Evolutionary conservation across 2,797 vertebrate species (phyloP), one percentile per base, ranked within the genome.

Genomic region (Gymnopithys bicolor): DNA sequence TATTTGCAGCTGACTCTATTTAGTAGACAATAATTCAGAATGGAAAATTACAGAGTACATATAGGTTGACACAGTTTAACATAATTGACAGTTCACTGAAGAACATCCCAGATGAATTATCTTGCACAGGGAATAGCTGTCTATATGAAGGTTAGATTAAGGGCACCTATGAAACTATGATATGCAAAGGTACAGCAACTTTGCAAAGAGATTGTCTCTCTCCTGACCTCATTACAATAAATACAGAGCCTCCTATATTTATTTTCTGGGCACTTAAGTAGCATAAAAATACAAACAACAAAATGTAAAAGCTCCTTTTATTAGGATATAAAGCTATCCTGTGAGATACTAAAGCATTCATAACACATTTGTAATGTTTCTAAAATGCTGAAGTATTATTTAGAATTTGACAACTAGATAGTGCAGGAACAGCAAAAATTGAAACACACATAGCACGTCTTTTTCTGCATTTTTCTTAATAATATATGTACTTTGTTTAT

Each of bases 61-160:
- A 80, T 51, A 81, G 58, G 75, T 64, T 90, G 92, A 87, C 89
- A 83, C 30, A 62, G 60, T 92, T 94, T 93, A 97, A 77, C 68
- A 59, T 96, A 95, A 97, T 85, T 93, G 95, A 89, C 87, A 94
- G 84, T 68, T 94, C 80, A 56, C 89, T 93, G 81, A 95, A 84
- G 81, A 87, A 82, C 68, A 87, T 80, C 93, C 49, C 49, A 23
- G 30, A 11, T 89, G 96, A 93, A 85, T 89, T 89, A 58, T 19
- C 48, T 87, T 91, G 28, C 66, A 39, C 5, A 69, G 87, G 68
- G 75, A 89, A 75, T 91, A 90, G 28, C 41, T 84, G 4, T 84
- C 52, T 89, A 16, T 75, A 66, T 92, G 90, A 95, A 96, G 95
- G 94, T 96, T 92, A 95, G 43, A 24, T 37, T 83, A 56, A 96